Conservation (phyloP, 2,113 vertebrate genomes). For the Dendropsophus ebraccatus region DNA sequence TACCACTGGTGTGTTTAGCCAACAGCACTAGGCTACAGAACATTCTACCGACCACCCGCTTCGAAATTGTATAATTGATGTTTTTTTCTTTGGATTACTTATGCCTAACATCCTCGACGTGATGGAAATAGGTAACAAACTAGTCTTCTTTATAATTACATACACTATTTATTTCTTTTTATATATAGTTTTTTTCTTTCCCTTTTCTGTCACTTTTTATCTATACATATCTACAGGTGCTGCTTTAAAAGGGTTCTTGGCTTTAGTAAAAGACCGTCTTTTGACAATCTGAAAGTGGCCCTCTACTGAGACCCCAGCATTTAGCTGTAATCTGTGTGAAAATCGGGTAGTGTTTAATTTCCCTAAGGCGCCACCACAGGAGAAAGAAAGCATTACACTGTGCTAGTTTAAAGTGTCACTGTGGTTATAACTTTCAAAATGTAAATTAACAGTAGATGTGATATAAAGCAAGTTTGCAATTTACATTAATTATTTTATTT, state of each 20-base stretch:
- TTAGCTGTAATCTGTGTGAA: no score
- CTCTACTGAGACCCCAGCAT: no score
- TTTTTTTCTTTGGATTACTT: background rate
- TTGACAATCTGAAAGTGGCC: no score
- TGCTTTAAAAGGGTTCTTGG: background rate
- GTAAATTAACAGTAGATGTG: no score
- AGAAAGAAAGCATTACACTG: no score
- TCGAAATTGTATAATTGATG: background rate
- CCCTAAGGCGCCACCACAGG: no score
- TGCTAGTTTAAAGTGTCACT: no score
- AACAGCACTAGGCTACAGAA: background rate
- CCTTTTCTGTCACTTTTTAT: background rate
- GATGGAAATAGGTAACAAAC: background rate
- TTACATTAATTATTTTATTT: no score
- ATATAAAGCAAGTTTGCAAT: no score
- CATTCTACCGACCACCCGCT: background rate
- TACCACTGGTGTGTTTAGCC: background rate
- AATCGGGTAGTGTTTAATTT: no score
- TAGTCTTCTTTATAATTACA: background rate
- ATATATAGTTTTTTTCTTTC: background rate
- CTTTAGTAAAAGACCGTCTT: no score
- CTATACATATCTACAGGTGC: background rate
- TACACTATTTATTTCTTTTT: background rate
- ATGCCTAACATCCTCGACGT: background rate
- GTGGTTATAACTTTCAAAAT: no score